Base-by-base conservation (phyloP, 2,888 invertebrate genomes). In the Drosophila robusta region DNA sequence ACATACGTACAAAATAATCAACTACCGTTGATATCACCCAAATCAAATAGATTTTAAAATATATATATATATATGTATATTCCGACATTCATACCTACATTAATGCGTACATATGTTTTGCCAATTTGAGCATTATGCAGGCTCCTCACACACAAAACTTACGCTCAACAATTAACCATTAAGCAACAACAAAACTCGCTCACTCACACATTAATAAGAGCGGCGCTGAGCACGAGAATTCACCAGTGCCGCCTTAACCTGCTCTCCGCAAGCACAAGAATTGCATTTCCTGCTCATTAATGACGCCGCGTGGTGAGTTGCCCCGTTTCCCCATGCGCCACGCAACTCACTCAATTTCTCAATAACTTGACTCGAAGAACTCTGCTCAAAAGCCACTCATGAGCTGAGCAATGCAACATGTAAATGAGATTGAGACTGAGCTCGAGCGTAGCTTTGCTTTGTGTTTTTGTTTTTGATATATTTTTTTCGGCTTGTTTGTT, bases 211-310 rank as follows among this genome's bases (percentile, higher is more conserved):
- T 75, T 75, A 75, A 75, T 52, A 54, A 61, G 47, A 39, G 65
- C 56, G 29, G 42, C 32, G 50, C 51, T 39, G 61, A 34, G 44
- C 44, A 44, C 24, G 65, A 56, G 78, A 72, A 72, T 51, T 65
- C 87, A 77, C 60, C 80, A 83, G 52, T 32, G 57, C 18, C 54
- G 64, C 62, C 62, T 72, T 62, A 58, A 46, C 47, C 56, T 56
- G 61, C 63, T 75, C 73, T 69, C 70, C 18, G 36, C 65, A 52
- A 67, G 57, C 56, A 42, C 66, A 80, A 74, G 66, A 85, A 87
- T 56, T 85, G 88, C 88, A 85, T 85, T 85, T 85, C 84, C 87
- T 86, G 84, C 87, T 87, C 84, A 85, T 83, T 86, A 70, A 69
- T 55, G 57, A 63, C 68, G 65, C 50, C 49, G 56, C 63, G 82